phyloP scores from a whole-genome alignment of 1,140 invertebrate species.

The Orius insidiosus region DNA sequence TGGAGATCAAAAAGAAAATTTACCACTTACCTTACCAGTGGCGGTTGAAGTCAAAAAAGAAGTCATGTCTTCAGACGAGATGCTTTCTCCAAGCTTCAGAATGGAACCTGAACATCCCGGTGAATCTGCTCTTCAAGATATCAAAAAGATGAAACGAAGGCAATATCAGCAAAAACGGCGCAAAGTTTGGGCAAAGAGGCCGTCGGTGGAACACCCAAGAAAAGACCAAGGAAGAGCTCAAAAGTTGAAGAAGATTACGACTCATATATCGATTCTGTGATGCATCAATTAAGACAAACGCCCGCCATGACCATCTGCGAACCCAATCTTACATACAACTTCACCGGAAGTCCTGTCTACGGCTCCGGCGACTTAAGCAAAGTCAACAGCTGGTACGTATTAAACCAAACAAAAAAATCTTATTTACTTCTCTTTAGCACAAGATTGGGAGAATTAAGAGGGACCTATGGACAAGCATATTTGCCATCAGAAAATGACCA shows the following conservation, averaged over 20 bases:
- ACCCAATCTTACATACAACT: constrained; percentile 66
- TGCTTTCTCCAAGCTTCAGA: constrained; percentile 26
- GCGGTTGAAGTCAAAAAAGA: constrained; percentile 30
- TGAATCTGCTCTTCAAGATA: constrained; percentile 6
- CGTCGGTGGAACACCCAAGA: constrained; percentile 40
- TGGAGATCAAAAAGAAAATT: constrained; percentile 13
- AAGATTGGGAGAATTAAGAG: constrained; percentile 55
- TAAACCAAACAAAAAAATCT: background rate
- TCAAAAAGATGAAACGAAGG: constrained; percentile 53
- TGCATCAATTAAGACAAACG: constrained; percentile 64
- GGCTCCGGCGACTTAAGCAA: constrained; percentile 63
- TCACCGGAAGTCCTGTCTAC: constrained; percentile 59
- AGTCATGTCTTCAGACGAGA: constrained; percentile 31
- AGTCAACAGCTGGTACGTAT: constrained; percentile 39
- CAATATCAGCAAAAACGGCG: constrained; percentile 66
- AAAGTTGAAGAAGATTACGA: constrained; percentile 84
- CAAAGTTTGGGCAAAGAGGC: constrained; percentile 45
- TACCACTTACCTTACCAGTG: constrained; percentile 15
- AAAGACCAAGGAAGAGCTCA: constrained; percentile 61
- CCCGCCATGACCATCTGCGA: constrained; percentile 75
- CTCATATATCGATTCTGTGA: constrained; percentile 69
- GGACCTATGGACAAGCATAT: constrained; percentile 53
- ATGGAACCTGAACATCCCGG: constrained; percentile 5
- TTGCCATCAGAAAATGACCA: constrained; percentile 53
- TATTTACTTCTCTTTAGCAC: constrained; percentile 35